Evolutionary conservation across 2,797 vertebrate species (phyloP).

Genomic region (Sebastes alutus): DNA sequence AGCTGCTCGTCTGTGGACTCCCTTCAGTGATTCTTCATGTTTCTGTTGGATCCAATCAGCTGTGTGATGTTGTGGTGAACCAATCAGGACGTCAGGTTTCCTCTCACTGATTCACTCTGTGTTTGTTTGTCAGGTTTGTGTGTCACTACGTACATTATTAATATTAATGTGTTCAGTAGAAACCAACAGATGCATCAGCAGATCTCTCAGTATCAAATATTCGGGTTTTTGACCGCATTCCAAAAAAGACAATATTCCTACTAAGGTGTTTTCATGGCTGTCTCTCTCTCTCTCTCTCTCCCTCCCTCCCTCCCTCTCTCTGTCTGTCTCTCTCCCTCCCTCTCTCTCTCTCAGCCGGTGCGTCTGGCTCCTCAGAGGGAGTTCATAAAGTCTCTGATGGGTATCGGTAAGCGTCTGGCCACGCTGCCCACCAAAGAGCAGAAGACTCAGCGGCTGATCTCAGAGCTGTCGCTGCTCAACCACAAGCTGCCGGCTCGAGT

Average conservation of each 20-base stretch:
- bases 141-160: background rate
- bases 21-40: background rate
- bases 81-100: conserved; percentile 16
- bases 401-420: conserved; percentile 94
- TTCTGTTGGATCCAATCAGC: conserved; percentile 24
- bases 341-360: conserved; percentile 80
- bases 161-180: too few relatives aligned
- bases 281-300: background rate
- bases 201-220: too few relatives aligned
- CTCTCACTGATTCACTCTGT: background rate
- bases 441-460: conserved; percentile 94
- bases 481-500: conserved; percentile 94
- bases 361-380: conserved; percentile 93
- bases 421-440: conserved; percentile 96
- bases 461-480: conserved; percentile 95
- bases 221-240: too few relatives aligned
- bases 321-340: background rate
- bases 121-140: conserved; percentile 13
- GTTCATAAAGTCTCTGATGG: conserved; percentile 95
- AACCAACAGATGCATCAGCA: too few relatives aligned
- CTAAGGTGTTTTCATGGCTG: too few relatives aligned
- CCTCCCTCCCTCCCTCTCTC: background rate
- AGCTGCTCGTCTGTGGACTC: conserved; percentile 1
- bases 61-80: conserved; percentile 17
- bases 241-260: too few relatives aligned